Conservation (phyloP, 2,113 vertebrate species). For the Loxodonta africana region DNA sequence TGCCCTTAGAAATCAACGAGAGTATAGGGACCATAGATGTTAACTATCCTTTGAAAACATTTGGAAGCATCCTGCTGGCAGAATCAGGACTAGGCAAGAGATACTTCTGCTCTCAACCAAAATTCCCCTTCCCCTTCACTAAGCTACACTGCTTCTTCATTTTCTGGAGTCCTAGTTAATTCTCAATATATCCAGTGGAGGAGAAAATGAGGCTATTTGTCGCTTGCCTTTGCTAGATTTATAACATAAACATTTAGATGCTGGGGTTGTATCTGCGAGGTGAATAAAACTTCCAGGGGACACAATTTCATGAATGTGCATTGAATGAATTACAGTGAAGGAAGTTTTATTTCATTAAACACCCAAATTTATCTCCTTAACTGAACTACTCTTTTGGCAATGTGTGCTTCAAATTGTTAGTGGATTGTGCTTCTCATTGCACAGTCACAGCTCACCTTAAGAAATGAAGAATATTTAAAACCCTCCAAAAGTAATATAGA, state of each 20-base stretch:
- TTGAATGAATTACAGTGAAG: background rate
- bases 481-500: background rate
- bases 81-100: background rate
- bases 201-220: constrained; percentile 81
- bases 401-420: background rate
- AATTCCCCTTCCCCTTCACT: background rate
- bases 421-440: background rate
- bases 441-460: background rate
- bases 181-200: constrained; percentile 64
- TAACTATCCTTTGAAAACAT: background rate
- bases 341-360: constrained; percentile 58
- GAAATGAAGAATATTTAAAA: background rate
- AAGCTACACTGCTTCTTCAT: constrained; percentile 28
- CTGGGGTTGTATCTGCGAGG: background rate
- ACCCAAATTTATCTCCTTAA: constrained; percentile 63
- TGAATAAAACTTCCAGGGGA: constrained; percentile 43
- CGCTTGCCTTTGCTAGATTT: constrained; percentile 68
- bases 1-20: background rate
- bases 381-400: background rate
- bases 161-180: constrained; percentile 67
- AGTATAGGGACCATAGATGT: background rate
- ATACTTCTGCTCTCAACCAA: background rate
- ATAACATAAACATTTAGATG: constrained; percentile 51
- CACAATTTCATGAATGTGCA: background rate
- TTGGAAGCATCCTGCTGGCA: background rate